phyloP scores from a whole-genome alignment of 2,113 vertebrate species.

The Corvus moneduloides region DNA sequence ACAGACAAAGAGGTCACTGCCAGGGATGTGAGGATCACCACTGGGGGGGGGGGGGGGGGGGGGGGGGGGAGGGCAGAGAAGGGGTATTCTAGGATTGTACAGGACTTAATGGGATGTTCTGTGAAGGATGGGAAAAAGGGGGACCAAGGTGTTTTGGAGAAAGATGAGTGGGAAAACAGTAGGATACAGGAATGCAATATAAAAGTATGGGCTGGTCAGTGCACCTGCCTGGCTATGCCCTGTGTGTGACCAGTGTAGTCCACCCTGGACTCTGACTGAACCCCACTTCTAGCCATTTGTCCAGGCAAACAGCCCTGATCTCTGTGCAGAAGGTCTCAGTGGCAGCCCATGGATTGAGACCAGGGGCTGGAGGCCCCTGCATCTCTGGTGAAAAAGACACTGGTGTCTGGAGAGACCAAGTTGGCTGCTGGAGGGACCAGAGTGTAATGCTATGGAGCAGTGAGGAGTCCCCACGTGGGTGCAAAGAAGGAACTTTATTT shows the following conservation, averaged over 20 bases:
- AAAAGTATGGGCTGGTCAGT: neutral
- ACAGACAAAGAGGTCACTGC: neutral
- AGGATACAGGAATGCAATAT: neutral
- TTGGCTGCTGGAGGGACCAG: neutral
- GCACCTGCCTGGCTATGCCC: neutral
- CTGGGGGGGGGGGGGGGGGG: too few species aligned
- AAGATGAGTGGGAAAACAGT: neutral
- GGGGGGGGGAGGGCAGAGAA: neutral
- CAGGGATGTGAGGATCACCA: fast-evolving
- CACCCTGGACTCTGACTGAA: neutral
- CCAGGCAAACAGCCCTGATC: neutral
- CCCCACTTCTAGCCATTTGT: neutral
- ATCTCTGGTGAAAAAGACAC: neutral
- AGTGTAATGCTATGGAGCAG: neutral
- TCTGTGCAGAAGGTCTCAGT: neutral
- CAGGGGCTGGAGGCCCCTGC: fast-evolving
- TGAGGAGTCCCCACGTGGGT: too few species aligned
- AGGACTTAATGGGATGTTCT: neutral
- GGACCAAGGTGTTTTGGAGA: neutral
- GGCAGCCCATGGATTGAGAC: neutral
- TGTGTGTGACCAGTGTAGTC: neutral
- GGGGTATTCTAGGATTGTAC: fast-evolving
- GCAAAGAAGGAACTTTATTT: too few species aligned
- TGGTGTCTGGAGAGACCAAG: neutral
- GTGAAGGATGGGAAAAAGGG: neutral